These are phyloP conservation scores for Odontothrips loti DNA, from an alignment of 2,888 invertebrate species.

Conservation along the genomic window DNA sequence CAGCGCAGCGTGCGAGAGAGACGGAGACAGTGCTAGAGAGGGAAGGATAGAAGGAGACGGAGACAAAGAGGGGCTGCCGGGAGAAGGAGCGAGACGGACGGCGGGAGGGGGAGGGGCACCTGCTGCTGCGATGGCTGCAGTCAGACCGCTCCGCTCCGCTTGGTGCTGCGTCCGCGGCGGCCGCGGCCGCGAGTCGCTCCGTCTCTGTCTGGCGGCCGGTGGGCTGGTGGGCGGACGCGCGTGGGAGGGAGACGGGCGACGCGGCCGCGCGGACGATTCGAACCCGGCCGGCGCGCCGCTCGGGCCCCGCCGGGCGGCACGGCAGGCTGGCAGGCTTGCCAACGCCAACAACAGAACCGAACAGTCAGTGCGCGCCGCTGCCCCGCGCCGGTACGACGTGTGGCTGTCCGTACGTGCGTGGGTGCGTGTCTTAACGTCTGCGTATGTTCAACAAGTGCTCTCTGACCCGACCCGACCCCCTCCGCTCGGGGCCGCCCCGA, in stretches of 20 bases:
- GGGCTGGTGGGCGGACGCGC: background rate
- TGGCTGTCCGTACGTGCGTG: background rate
- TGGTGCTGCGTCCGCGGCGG: background rate
- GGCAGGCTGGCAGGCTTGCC: background rate
- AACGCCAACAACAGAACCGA: background rate
- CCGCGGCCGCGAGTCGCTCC: background rate
- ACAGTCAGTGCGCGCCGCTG: background rate
- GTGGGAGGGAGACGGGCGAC: background rate
- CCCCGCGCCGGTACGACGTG: slow-evolving; percentile 1
- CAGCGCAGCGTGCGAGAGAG: background rate
- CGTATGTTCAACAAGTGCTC: no score
- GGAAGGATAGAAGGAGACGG: background rate
- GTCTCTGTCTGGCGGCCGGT: no score
- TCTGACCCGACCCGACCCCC: no score
- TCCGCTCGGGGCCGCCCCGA: no score
- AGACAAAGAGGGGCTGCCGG: background rate
- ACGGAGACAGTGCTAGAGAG: background rate
- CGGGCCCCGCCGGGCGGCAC: background rate
- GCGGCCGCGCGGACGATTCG: background rate
- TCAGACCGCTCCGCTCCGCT: background rate
- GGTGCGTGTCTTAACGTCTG: no score
- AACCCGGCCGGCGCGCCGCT: background rate
- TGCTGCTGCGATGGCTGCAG: background rate
- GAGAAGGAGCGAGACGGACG: background rate
- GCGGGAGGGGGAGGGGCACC: background rate